A percentile compares a stretch with the other conserved stretches of the same genome.
phyloP scores from a whole-genome alignment of 1,140 invertebrate species.

The Chlorops oryzae region DNA sequence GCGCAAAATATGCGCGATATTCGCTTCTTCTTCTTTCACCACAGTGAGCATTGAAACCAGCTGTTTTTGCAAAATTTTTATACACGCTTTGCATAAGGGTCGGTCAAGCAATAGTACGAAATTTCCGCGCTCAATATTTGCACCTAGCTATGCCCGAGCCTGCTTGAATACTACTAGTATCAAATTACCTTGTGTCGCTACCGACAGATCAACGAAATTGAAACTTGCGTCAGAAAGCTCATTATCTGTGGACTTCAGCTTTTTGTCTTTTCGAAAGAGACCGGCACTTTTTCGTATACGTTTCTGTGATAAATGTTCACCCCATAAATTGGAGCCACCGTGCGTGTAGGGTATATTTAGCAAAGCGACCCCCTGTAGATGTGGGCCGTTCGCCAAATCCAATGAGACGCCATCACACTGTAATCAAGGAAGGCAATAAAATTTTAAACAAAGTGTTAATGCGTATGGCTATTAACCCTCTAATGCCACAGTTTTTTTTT shows the following conservation, averaged over 20 bases:
- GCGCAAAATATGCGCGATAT: no score
- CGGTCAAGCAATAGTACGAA: no score
- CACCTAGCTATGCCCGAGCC: no score
- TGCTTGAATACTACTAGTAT: no score
- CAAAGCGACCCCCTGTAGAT: slow-evolving; percentile 88
- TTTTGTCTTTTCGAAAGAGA: slow-evolving; percentile 51
- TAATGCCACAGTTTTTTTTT: no score
- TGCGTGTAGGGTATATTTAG: slow-evolving; percentile 96
- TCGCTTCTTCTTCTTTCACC: no score
- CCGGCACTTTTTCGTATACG: slow-evolving; percentile 52
- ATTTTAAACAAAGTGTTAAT: no score
- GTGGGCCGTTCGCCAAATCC: slow-evolving; percentile 83
- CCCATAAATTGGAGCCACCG: slow-evolving; percentile 95
- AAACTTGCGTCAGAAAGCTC: slow-evolving; percentile 65
- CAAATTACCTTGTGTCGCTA: slow-evolving; percentile 68
- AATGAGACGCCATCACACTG: slow-evolving; percentile 89
- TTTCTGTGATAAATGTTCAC: slow-evolving; percentile 66
- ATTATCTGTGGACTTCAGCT: slow-evolving; percentile 55
- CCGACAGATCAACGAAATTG: slow-evolving; percentile 65
- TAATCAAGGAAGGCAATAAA: slow-evolving; percentile 6
- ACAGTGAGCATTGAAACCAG: no score
- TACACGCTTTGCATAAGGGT: no score
- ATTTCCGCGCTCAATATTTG: no score
- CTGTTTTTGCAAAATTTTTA: no score
- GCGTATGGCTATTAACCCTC: no score